A percentile compares a stretch with the other conserved stretches of the same genome.
Evolutionary conservation across 2,888 invertebrate species (phyloP).

Genomic region (Anthophora plumipes): DNA sequence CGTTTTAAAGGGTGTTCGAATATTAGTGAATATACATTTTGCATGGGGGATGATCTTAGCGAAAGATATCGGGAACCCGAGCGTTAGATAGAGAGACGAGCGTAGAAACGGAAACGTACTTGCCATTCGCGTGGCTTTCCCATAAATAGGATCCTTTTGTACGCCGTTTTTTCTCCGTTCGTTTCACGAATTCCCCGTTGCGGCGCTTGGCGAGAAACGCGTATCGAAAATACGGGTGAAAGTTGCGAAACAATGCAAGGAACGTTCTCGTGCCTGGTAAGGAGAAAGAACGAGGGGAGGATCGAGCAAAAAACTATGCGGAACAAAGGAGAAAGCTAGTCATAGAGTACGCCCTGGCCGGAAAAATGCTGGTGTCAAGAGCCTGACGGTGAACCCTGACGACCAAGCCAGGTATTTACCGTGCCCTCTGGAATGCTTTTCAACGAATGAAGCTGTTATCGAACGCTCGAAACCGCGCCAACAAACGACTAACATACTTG

Average conservation of each 20-base stretch:
- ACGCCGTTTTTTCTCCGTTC: conserved; percentile 71
- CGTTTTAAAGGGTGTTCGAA: no score
- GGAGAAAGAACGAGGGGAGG: conserved; percentile 55
- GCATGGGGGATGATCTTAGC: background rate
- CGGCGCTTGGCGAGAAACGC: conserved; percentile 48
- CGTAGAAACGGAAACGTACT: conserved; percentile 35
- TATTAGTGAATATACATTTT: no score
- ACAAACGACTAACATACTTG: conserved; percentile 21
- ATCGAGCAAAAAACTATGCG: conserved; percentile 51
- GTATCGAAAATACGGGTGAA: conserved; percentile 75
- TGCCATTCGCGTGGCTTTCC: conserved; percentile 66
- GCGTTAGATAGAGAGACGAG: conserved; percentile 15
- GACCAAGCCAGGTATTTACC: conserved; percentile 47
- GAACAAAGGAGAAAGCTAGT: conserved; percentile 71
- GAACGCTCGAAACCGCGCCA: conserved; percentile 1
- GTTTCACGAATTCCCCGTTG: conserved; percentile 66
- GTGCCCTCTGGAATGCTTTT: conserved; percentile 53
- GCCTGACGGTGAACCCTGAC: conserved; percentile 46
- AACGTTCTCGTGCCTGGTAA: conserved; percentile 58
- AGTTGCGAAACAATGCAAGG: conserved; percentile 81
- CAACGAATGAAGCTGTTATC: conserved; percentile 60
- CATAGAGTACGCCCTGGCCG: conserved; percentile 55
- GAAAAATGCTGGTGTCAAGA: conserved; percentile 52
- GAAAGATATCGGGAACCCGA: conserved; percentile 9
- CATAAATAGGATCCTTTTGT: conserved; percentile 79